Percentiles rank a stretch among this genome's conserved stretches.
These are phyloP conservation scores for Halichondria panicea DNA, from an alignment of 37 sponge, comb jelly and placozoan species.

Conservation along the genomic window DNA sequence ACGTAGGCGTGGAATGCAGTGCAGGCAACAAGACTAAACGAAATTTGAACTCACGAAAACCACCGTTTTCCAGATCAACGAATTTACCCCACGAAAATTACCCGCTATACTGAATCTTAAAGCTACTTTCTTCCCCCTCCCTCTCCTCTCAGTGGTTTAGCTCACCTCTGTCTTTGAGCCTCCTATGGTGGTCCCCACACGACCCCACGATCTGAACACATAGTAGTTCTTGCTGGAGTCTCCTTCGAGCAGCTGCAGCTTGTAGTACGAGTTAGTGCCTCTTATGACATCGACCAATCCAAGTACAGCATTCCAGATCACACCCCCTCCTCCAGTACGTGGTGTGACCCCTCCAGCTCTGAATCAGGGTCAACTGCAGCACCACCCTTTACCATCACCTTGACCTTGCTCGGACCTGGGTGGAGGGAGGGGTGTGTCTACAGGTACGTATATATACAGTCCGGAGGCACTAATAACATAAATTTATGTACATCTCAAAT, in stretches of 20 bases:
- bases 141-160: no score
- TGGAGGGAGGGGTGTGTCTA: no score
- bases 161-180: slow-evolving; percentile 83
- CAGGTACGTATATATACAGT: no score
- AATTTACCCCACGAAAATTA: no score
- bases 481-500: no score
- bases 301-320: slow-evolving; percentile 90
- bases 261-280: slow-evolving; percentile 98
- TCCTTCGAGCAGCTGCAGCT: slow-evolving; percentile 89
- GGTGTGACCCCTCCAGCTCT: slow-evolving; percentile 75
- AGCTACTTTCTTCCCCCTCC: no score
- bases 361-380: slow-evolving; percentile 91
- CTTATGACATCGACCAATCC: slow-evolving; percentile 90
- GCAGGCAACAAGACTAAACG: no score
- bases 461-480: no score
- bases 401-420: slow-evolving; percentile 57
- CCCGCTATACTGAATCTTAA: no score
- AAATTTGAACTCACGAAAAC: no score
- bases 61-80: no score
- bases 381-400: slow-evolving; percentile 87
- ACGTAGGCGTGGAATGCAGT: no score
- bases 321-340: slow-evolving; percentile 72
- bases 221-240: slow-evolving; percentile 61
- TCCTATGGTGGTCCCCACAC: slow-evolving; percentile 96
- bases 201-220: slow-evolving; percentile 95